These are phyloP conservation scores for Drosophila kuntzei DNA, from an alignment of 2,888 invertebrate genomes.

Conservation along the genomic window DNA sequence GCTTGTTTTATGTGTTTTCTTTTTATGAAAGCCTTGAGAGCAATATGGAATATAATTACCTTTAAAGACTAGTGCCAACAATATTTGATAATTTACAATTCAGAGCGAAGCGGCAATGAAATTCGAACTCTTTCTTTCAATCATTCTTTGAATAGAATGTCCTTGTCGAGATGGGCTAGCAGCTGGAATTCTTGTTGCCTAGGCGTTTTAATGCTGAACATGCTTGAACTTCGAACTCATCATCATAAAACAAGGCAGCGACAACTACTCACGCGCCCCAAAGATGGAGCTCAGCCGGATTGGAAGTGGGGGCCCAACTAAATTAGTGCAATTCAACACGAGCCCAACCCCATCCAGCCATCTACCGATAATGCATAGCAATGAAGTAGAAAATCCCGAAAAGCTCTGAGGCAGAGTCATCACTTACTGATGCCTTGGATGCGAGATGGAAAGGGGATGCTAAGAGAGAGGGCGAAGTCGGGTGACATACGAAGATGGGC, in stretches of 20 bases:
- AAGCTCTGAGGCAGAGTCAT: conserved; percentile 69
- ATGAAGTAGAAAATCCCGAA: conserved; percentile 78
- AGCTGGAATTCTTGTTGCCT: conserved; percentile 22
- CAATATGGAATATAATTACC: conserved; percentile 45
- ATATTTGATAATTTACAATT: conserved; percentile 13
- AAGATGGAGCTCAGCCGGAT: conserved; percentile 9
- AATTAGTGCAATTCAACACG: conserved; percentile 73
- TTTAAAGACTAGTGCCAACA: conserved; percentile 11
- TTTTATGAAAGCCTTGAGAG: conserved; percentile 69
- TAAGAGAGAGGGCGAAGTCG: background rate
- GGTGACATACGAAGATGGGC: conserved; percentile 46
- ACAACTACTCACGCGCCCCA: conserved; percentile 51
- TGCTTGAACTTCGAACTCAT: conserved; percentile 79
- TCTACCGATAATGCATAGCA: conserved; percentile 71
- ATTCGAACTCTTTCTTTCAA: conserved; percentile 54
- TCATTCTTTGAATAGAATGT: conserved; percentile 17
- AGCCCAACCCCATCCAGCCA: conserved; percentile 65
- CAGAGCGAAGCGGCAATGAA: conserved; percentile 27
- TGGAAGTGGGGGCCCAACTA: conserved; percentile 34
- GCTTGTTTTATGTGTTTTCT: conserved; percentile 4
- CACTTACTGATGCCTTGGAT: conserved; percentile 31
- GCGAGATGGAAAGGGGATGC: conserved; percentile 7
- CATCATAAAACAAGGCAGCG: conserved; percentile 77
- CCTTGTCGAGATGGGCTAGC: conserved; percentile 32
- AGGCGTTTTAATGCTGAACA: conserved; percentile 74